Evolutionary conservation across 1,140 invertebrate species (phyloP).

Genomic region (Aphaenogaster floridana): DNA sequence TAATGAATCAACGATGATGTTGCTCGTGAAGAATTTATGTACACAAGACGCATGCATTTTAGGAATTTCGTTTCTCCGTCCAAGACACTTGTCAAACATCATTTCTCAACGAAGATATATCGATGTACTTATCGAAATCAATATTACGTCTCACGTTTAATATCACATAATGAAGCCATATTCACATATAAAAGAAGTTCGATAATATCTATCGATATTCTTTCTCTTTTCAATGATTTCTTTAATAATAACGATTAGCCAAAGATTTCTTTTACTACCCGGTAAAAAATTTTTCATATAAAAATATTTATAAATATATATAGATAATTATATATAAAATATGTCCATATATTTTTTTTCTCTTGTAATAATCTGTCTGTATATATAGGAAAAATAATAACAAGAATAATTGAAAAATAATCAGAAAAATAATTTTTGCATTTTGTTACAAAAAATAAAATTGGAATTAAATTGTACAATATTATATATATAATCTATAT

Average conservation of each 20-base stretch:
- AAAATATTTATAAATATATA: too few species aligned
- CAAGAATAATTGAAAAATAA: too few species aligned
- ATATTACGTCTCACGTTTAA: constrained; percentile 1
- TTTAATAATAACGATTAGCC: neutral
- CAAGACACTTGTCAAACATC: constrained; percentile 28
- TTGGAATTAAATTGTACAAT: too few species aligned
- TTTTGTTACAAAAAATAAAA: too few species aligned
- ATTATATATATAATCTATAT: too few species aligned
- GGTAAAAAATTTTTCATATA: too few species aligned
- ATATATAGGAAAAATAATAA: too few species aligned
- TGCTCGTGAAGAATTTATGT: neutral
- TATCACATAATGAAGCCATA: neutral
- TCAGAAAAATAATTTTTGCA: too few species aligned
- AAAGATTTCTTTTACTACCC: neutral
- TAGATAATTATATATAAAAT: too few species aligned
- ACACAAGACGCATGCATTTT: neutral
- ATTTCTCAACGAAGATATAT: constrained; percentile 5
- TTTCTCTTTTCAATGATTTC: neutral
- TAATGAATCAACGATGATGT: constrained; percentile 29
- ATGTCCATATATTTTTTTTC: too few species aligned
- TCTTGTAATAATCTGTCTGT: too few species aligned
- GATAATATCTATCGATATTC: neutral
- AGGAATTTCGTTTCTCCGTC: neutral
- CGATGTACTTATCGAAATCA: neutral
- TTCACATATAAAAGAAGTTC: neutral